These are phyloP conservation scores for Streptopelia turtur DNA, from an alignment of 2,797 vertebrate genomes.

Conservation along the genomic window DNA sequence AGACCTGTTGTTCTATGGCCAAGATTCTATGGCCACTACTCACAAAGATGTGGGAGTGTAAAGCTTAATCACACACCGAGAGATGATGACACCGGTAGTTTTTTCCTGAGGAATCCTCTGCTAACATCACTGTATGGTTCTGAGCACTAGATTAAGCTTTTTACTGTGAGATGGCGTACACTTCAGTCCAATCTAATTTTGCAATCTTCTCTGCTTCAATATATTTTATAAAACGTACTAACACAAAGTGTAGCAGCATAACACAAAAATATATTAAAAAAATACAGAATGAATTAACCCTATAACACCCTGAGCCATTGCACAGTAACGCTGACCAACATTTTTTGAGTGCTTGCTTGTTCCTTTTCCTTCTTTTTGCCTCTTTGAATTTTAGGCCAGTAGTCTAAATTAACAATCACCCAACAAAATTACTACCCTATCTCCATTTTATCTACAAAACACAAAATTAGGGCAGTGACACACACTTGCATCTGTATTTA, in stretches of 20 bases:
- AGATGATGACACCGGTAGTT: fast-evolving
- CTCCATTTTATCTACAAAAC: not conserved
- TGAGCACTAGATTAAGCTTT: not conserved
- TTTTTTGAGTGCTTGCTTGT: not conserved
- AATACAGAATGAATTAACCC: fast-evolving
- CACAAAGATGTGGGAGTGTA: not conserved
- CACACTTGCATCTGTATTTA: fast-evolving
- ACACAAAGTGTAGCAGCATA: fast-evolving
- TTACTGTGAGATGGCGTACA: not conserved
- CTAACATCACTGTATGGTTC: not conserved
- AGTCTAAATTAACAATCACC: not conserved
- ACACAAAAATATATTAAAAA: not conserved
- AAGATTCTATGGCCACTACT: no score
- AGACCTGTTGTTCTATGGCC: not conserved
- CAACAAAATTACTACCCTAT: not conserved
- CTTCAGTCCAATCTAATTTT: not conserved
- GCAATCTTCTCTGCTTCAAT: not conserved
- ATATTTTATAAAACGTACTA: not conserved
- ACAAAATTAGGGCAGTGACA: not conserved
- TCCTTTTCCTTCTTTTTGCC: not conserved
- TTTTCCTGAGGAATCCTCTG: not conserved
- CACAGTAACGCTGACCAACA: not conserved
- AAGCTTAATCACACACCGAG: fast-evolving
- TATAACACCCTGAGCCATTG: not conserved
- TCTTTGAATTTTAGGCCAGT: not conserved